phyloP scores from a whole-genome alignment of 2,113 vertebrate genomes.

The Synodontis membranacea region DNA sequence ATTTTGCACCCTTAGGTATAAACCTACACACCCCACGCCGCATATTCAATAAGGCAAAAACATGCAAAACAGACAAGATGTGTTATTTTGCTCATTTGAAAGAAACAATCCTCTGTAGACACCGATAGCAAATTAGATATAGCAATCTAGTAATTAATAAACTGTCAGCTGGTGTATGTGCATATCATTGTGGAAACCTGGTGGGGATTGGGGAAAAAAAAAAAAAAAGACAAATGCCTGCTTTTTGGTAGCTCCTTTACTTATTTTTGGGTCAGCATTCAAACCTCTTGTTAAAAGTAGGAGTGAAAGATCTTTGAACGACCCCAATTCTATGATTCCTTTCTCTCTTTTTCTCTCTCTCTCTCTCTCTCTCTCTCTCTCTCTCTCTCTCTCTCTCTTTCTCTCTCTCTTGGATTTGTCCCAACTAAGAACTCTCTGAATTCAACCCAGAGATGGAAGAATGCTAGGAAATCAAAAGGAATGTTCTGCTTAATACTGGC shows the following conservation, averaged over 20 bases:
- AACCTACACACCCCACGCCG: neutral
- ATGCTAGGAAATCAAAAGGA: slow-evolving; percentile 42
- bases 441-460: slow-evolving; percentile 30
- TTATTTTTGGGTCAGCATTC: slow-evolving; percentile 49
- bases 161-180: neutral
- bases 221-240: neutral
- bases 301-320: slow-evolving; percentile 49
- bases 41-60: slow-evolving; percentile 3
- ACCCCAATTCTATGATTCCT: slow-evolving; percentile 19
- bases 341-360: slow-evolving; percentile 3
- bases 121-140: neutral
- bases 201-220: neutral
- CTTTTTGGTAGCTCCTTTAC: neutral
- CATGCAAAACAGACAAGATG: neutral
- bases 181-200: neutral
- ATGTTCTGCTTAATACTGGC: slow-evolving; percentile 46
- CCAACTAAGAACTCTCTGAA: slow-evolving; percentile 42
- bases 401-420: slow-evolving; percentile 18
- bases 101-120: neutral
- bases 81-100: neutral
- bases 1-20: slow-evolving; percentile 10
- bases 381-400: too few relatives aligned
- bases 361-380: too few relatives aligned
- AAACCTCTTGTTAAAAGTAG: slow-evolving; percentile 44
- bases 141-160: neutral